A percentile compares a stretch with the other conserved stretches of the same genome.
Conservation (phyloP, 2,113 vertebrate species). For the Caretta caretta region DNA sequence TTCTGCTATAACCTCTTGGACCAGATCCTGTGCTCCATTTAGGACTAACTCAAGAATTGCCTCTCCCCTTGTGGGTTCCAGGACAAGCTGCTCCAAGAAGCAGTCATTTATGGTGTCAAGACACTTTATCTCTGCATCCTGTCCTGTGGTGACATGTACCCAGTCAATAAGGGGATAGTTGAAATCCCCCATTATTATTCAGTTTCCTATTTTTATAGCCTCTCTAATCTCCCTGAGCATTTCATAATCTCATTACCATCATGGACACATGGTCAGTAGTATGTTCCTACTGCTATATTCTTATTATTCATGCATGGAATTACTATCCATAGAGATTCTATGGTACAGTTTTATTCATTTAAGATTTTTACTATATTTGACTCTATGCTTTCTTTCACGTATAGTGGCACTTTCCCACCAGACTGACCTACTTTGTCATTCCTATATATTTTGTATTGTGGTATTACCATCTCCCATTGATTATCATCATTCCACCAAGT, state of each 20-base stretch:
- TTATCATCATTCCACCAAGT: too few species aligned
- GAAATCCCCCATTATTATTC: neutral
- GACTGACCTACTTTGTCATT: neutral
- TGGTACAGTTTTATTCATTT: neutral
- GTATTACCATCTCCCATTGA: too few species aligned
- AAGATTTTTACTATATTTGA: neutral
- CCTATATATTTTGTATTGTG: too few species aligned
- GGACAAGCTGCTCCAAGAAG: too few species aligned
- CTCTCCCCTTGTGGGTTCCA: too few species aligned
- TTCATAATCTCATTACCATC: neutral
- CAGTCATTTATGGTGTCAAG: too few species aligned
- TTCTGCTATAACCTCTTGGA: too few species aligned
- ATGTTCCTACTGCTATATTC: neutral
- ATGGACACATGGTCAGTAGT: neutral
- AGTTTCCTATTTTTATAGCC: neutral
- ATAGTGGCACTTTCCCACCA: neutral
- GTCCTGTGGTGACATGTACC: neutral
- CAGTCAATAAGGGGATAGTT: too few species aligned
- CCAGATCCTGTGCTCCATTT: too few species aligned
- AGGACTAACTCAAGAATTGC: too few species aligned
- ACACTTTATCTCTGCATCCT: neutral
- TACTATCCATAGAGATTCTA: neutral
- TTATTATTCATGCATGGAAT: neutral
- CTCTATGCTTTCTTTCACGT: neutral
- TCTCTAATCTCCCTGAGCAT: neutral